Base-by-base conservation (phyloP, 1,140 invertebrate genomes). In the Paraescarpia echinospica region DNA sequence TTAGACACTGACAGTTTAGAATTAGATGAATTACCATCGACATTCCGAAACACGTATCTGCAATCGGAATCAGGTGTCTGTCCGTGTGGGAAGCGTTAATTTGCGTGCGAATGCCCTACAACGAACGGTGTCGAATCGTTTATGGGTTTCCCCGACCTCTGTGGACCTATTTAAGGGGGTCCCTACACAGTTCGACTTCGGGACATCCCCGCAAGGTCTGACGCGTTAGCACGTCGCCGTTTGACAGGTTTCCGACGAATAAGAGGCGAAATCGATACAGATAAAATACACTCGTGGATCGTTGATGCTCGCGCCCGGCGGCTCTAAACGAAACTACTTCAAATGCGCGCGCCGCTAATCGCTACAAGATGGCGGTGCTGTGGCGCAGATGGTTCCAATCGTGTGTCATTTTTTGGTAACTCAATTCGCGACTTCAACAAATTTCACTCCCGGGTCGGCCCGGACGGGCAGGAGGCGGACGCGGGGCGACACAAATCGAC, bases 201-300 rank as follows among this genome's bases (percentile, higher is more conserved):
- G 59, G 59, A 77, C 59, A 77, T 77, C 59, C 59, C 59, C 59
- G 59, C 18, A 77, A 77, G 59, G 59, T 77, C 59, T 77, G 27
- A 77, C 59, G 59, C 59, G 59, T 77, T 77, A 77, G 59, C 59
- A 77, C 59, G 59, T 77, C 59, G 59, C 59, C 27, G 59, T 77
- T 77, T 77, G 59, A 77, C 59, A 77, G 59, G 59, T 77, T 77
- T 77, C 59, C 59, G 59, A 22, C 59, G 8, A 77, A 77, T 77
- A 77, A 77, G 59, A 77, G 59, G 59, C 59, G 59, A 77, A 77
- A 77, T 77, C 59, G 59, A 77, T 77, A 77, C 59, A 77, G 59
- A 77, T 77, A 77, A 77, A 77, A 77, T 6, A 31, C 14, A 77
- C 59, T 18, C 59, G 18, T 77, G 22, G 59, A 77, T 31, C 59